These are phyloP conservation scores for Novumbra hubbsi DNA, from an alignment of 2,797 vertebrate species.

Conservation along the genomic window DNA sequence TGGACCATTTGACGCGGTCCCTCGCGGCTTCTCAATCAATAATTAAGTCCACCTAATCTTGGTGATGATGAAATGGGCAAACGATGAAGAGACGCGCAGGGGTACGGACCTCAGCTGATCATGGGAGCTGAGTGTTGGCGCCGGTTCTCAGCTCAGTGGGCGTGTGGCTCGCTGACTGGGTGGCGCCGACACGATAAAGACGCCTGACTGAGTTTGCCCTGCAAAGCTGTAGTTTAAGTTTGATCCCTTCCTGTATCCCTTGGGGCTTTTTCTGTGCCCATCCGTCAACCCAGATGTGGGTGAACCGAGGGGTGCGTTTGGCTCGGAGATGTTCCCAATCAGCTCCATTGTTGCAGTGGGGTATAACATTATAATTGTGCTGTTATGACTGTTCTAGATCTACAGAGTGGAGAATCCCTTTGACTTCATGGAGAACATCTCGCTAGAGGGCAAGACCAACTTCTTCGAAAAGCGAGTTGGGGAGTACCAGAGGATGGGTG, in stretches of 20 bases:
- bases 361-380: no score
- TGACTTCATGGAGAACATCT: constrained; percentile 99
- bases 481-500: constrained; percentile 96
- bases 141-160: constrained; percentile 35
- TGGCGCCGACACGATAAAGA: constrained; percentile 58
- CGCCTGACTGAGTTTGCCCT: constrained; percentile 62
- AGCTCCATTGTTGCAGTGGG: no score
- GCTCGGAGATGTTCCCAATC: no score
- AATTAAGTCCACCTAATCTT: not conserved
- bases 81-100: constrained; percentile 80
- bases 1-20: not conserved
- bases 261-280: not conserved
- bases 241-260: not conserved
- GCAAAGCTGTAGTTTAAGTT: not conserved
- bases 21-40: not conserved
- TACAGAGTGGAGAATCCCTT: constrained; percentile 92
- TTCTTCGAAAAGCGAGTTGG: constrained; percentile 98
- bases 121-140: constrained; percentile 81
- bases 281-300: not conserved
- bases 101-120: constrained; percentile 87
- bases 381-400: constrained; percentile 67
- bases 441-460: constrained; percentile 97
- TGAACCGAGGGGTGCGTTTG: not conserved
- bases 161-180: constrained; percentile 48
- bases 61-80: constrained; percentile 12